Conservation (phyloP, 2,888 invertebrate species). For the Tigriopus californicus region DNA sequence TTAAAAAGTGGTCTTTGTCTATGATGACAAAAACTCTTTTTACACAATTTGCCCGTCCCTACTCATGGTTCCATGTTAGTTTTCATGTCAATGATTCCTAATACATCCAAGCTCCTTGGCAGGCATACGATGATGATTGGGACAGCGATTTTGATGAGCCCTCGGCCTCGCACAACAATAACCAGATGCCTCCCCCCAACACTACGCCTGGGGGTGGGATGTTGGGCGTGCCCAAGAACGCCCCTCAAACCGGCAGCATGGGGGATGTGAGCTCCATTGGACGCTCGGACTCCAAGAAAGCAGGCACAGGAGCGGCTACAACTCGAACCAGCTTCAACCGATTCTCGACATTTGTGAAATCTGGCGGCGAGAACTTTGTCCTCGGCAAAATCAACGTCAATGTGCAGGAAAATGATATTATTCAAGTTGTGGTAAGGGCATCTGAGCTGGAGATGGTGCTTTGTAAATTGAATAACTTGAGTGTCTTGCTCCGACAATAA, state of each 20-base stretch:
- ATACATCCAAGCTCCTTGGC: background rate
- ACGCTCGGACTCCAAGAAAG: slow-evolving; percentile 1
- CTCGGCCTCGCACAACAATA: slow-evolving; percentile 50
- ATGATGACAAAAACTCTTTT: too few species aligned
- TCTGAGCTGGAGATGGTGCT: background rate
- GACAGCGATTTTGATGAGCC: slow-evolving; percentile 64
- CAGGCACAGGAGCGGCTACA: slow-evolving; percentile 29
- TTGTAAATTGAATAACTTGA: too few species aligned
- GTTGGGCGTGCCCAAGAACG: slow-evolving; percentile 8
- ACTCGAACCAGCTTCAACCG: slow-evolving; percentile 51
- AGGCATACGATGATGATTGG: slow-evolving; percentile 19
- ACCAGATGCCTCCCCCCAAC: slow-evolving; percentile 15
- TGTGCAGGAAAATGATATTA: slow-evolving; percentile 48
- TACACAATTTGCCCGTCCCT: too few species aligned
- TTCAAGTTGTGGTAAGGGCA: slow-evolving; percentile 38
- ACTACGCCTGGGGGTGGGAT: background rate
- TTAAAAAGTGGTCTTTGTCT: too few species aligned
- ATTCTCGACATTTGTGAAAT: slow-evolving; percentile 75
- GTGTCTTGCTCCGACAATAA: slow-evolving; percentile 1
- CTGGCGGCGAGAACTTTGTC: slow-evolving; percentile 72
- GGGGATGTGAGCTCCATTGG: slow-evolving; percentile 22
- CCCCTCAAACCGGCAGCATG: slow-evolving; percentile 20
- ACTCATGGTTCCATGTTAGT: too few species aligned
- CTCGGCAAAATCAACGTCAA: slow-evolving; percentile 49
- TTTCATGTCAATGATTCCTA: too few species aligned